These are phyloP conservation scores for Noctua janthe DNA, from an alignment of 2,888 invertebrate genomes.

Conservation along the genomic window DNA sequence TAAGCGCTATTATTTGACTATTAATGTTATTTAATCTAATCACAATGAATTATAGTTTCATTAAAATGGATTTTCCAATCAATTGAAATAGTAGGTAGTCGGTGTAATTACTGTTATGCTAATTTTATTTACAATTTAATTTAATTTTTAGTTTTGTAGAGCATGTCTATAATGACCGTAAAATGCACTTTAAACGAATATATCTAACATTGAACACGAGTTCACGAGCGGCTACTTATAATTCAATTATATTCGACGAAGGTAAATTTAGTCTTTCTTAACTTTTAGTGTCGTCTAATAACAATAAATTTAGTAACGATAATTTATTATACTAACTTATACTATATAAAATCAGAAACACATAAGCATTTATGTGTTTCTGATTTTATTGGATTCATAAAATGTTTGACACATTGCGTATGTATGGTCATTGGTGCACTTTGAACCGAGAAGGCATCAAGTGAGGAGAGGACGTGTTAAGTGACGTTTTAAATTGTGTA, in stretches of 20 bases:
- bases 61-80: conserved; percentile 44
- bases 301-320: conserved; percentile 55
- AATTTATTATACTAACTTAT: conserved; percentile 33
- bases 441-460: conserved; percentile 26
- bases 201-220: conserved; percentile 37
- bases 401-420: conserved; percentile 40
- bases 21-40: conserved; percentile 22
- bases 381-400: conserved; percentile 57
- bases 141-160: conserved; percentile 46
- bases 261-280: conserved; percentile 51
- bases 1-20: conserved; percentile 22
- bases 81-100: conserved; percentile 35
- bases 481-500: conserved; percentile 25
- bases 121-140: conserved; percentile 60
- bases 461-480: conserved; percentile 38
- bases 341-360: too few relatives aligned
- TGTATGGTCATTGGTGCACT: conserved; percentile 24
- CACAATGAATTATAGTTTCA: conserved; percentile 34
- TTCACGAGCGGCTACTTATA: conserved; percentile 56
- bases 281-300: conserved; percentile 48
- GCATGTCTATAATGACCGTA: conserved; percentile 48
- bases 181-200: conserved; percentile 40
- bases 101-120: conserved; percentile 51
- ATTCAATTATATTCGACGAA: conserved; percentile 54
- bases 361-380: conserved; percentile 41